Conservation (phyloP, 2,113 vertebrate genomes). For the Polypterus bichir region DNA sequence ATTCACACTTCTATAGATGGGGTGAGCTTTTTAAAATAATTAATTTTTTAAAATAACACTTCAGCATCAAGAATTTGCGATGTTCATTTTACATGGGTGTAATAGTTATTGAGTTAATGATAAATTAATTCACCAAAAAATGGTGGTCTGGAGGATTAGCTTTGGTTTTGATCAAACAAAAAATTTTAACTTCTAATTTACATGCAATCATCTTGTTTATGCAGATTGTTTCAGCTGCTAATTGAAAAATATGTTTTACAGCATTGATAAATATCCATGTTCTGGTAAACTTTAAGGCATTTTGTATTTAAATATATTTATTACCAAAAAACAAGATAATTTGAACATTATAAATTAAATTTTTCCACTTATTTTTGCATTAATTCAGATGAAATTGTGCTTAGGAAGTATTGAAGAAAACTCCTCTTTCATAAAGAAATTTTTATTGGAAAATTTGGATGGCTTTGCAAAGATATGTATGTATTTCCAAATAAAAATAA, state of each 20-base stretch:
- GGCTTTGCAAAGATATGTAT: slow-evolving; percentile 58
- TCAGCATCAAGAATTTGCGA: not conserved
- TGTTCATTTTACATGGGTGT: not conserved
- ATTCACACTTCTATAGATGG: slow-evolving; percentile 56
- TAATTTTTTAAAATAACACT: not conserved
- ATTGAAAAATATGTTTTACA: not conserved
- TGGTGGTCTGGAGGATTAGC: no score
- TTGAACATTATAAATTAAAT: not conserved
- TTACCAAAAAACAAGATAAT: not conserved
- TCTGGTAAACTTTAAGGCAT: not conserved
- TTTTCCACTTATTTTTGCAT: slow-evolving; percentile 9
- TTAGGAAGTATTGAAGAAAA: slow-evolving; percentile 55
- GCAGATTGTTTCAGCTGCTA: not conserved
- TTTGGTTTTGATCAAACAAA: no score
- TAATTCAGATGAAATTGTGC: slow-evolving; percentile 60
- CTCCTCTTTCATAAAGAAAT: slow-evolving; percentile 44
- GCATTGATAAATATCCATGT: slow-evolving; percentile 1
- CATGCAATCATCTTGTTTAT: no score
- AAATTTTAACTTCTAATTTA: no score
- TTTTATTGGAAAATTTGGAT: slow-evolving; percentile 51
- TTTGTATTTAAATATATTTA: not conserved
- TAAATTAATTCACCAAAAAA: no score
- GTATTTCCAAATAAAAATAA: slow-evolving; percentile 23
- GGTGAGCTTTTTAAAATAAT: slow-evolving; percentile 48
- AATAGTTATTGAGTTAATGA: no score